Percentiles rank a stretch among this genome's conserved stretches.
These are phyloP conservation scores for Dolichomitus sp. DNA, from an alignment of 2,888 invertebrate genomes.

Conservation along the genomic window DNA sequence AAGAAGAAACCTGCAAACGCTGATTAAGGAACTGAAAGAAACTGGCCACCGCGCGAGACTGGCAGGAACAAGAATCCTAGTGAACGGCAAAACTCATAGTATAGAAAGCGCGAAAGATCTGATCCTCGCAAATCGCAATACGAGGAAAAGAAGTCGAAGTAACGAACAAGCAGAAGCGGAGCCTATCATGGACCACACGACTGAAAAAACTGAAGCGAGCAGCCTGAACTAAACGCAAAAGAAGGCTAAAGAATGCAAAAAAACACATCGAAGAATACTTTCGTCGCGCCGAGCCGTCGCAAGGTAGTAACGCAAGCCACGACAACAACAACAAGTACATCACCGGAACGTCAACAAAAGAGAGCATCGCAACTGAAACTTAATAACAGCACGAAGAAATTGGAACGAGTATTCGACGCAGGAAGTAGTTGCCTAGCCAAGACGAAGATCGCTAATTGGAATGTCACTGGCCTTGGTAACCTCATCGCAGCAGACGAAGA, in stretches of 20 bases:
- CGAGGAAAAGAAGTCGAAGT: constrained; percentile 11
- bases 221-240: background rate
- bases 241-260: background rate
- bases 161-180: background rate
- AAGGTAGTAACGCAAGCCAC: background rate
- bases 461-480: background rate
- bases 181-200: background rate
- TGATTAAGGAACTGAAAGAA: background rate
- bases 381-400: constrained; percentile 1
- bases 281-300: background rate
- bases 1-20: background rate
- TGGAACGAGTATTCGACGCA: background rate
- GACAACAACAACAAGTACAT: background rate
- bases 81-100: background rate
- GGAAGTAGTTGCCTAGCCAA: background rate
- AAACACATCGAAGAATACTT: constrained; percentile 8
- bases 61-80: background rate
- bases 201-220: background rate
- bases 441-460: constrained; percentile 8
- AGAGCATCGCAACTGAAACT: background rate
- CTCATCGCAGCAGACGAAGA: constrained; percentile 1
- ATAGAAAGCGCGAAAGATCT: background rate
- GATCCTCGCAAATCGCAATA: background rate
- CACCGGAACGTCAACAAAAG: background rate
- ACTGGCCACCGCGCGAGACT: background rate